A percentile compares a stretch with the other conserved stretches of the same genome.
These are phyloP conservation scores for Hydrochoerus hydrochaeris DNA, from an alignment of 2,113 vertebrate genomes.

Conservation along the genomic window DNA sequence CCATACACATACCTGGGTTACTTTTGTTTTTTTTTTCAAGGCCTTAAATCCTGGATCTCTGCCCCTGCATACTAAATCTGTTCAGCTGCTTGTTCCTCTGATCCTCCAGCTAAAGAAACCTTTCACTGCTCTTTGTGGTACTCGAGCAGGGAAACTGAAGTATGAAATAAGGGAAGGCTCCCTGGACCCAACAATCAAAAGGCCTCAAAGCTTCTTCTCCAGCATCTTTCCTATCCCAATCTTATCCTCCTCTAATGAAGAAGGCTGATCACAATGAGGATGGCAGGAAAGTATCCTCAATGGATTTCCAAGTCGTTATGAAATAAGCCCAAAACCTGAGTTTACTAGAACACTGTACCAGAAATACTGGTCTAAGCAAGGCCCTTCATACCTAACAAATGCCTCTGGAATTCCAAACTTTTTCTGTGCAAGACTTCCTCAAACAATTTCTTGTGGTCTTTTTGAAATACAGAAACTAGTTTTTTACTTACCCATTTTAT, in stretches of 20 bases:
- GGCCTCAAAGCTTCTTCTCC: background rate
- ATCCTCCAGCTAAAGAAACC: background rate
- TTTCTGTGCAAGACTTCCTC: background rate
- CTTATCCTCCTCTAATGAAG: background rate
- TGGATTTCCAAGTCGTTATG: background rate
- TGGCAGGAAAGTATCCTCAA: background rate
- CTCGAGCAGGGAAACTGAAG: slow-evolving; percentile 1
- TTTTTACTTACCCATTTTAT: slow-evolving; percentile 82
- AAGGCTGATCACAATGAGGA: background rate
- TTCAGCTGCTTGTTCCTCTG: background rate
- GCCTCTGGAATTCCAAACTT: slow-evolving; percentile 18
- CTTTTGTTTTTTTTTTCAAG: background rate
- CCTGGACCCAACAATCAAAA: background rate
- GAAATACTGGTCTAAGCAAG: slow-evolving; percentile 37
- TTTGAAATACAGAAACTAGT: slow-evolving; percentile 48
- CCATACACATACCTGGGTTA: background rate
- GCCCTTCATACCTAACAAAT: background rate
- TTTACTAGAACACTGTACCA: slow-evolving; percentile 19
- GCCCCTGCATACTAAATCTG: background rate
- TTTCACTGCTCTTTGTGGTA: background rate
- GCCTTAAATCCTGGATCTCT: background rate
- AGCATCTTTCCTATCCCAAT: slow-evolving; percentile 14
- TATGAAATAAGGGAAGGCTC: background rate
- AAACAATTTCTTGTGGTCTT: slow-evolving; percentile 2
- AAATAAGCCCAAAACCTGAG: background rate